Percentiles rank a stretch among this genome's conserved stretches.
Conservation (phyloP, 2,888 invertebrate species). For the Zygothrica quintamaculata region DNA sequence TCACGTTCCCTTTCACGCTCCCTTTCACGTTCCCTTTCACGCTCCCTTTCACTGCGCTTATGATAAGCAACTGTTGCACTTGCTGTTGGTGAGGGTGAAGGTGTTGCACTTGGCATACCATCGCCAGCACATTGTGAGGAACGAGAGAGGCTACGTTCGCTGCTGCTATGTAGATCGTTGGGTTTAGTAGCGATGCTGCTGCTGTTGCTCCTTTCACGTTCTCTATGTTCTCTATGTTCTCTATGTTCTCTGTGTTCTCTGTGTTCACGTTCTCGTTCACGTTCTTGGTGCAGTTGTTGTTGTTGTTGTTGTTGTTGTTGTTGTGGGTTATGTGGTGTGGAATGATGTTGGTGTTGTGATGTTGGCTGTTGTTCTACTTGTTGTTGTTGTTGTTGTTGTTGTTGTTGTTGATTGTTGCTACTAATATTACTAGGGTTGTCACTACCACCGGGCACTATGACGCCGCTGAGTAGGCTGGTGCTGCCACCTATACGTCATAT, state of each 20-base stretch:
- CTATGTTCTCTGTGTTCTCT: constrained; percentile 29
- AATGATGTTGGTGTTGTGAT: constrained; percentile 72
- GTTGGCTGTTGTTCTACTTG: constrained; percentile 65
- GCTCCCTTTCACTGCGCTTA: constrained; percentile 61
- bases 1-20: constrained; percentile 56
- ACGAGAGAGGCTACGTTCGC: constrained; percentile 65
- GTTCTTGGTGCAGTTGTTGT: constrained; percentile 63
- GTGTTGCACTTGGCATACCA: constrained; percentile 53
- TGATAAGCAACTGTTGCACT: constrained; percentile 43
- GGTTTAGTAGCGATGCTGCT: constrained; percentile 48
- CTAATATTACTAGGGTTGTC: constrained; percentile 82
- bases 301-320: constrained; percentile 62
- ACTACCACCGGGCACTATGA: constrained; percentile 84
- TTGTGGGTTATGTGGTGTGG: constrained; percentile 69
- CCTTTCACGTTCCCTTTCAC: constrained; percentile 52
- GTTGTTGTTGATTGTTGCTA: constrained; percentile 81
- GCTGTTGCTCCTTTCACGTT: constrained; percentile 49
- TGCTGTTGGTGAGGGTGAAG: constrained; percentile 63
- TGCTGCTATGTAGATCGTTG: constrained; percentile 64
- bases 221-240: constrained; percentile 15
- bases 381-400: constrained; percentile 80
- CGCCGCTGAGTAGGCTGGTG: constrained; percentile 84
- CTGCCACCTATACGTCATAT: constrained; percentile 85
- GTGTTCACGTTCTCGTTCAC: constrained; percentile 53
- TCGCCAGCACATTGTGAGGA: constrained; percentile 61